These are phyloP conservation scores for Heteropelma amictum DNA, from an alignment of 2,888 invertebrate genomes.

Conservation along the genomic window DNA sequence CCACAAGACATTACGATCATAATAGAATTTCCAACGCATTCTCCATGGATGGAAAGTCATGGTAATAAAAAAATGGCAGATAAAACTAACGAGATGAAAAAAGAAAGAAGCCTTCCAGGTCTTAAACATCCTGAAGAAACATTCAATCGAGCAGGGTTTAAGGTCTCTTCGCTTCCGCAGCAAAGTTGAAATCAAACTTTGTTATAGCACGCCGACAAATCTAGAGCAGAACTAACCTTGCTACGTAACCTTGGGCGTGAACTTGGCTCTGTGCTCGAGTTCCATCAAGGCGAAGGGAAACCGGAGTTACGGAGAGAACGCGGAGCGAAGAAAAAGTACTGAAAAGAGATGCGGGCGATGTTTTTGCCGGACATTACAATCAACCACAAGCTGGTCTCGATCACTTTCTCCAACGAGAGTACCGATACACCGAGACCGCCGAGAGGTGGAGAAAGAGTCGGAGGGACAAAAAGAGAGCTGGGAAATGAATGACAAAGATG, in stretches of 20 bases:
- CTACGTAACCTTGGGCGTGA: constrained; percentile 74
- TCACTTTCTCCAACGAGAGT: constrained; percentile 73
- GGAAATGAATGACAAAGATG: too few relatives aligned
- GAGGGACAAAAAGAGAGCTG: constrained; percentile 45
- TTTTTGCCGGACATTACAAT: constrained; percentile 45
- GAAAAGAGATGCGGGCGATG: constrained; percentile 9
- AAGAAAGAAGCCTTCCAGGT: too few relatives aligned
- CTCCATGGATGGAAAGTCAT: too few relatives aligned
- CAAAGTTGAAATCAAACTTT: neutral
- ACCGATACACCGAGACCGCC: constrained; percentile 48
- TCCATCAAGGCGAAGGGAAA: constrained; percentile 33
- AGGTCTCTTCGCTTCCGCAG: neutral
- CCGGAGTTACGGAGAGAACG: constrained; percentile 11
- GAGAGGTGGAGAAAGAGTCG: constrained; percentile 34
- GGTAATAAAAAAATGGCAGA: too few relatives aligned
- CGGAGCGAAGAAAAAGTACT: constrained; percentile 10
- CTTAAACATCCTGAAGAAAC: too few relatives aligned
- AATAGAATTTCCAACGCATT: too few relatives aligned
- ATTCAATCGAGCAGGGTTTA: neutral
- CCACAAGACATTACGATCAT: too few relatives aligned
- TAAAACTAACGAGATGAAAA: too few relatives aligned
- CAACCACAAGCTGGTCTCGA: constrained; percentile 65
- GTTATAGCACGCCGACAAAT: constrained; percentile 45
- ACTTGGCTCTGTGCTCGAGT: constrained; percentile 64
- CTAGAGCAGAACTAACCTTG: constrained; percentile 71